Conservation (phyloP, 2,797 vertebrate genomes). For the Holocentrus rufus region DNA sequence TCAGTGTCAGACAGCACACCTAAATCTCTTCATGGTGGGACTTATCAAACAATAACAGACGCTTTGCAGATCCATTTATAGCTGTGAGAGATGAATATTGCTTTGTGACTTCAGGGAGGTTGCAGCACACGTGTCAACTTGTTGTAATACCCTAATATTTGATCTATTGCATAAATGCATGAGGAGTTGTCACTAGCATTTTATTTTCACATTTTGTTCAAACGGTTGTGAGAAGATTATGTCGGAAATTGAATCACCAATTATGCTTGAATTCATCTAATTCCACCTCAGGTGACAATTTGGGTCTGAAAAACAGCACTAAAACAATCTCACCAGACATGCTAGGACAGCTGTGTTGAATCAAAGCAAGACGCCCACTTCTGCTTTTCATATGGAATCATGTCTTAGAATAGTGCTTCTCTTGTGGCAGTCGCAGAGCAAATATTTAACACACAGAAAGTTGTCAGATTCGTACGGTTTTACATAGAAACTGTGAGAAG, state of each 20-base stretch:
- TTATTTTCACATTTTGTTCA: constrained; percentile 71
- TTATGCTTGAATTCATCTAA: constrained; percentile 73
- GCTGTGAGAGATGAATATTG: constrained; percentile 74
- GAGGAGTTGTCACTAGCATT: constrained; percentile 67
- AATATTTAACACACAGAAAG: constrained; percentile 33
- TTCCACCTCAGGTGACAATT: constrained; percentile 76
- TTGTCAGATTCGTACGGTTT: constrained; percentile 31
- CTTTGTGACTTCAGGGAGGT: constrained; percentile 73
- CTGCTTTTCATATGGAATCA: constrained; percentile 54
- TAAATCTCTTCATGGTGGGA: constrained; percentile 80
- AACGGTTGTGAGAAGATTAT: constrained; percentile 69
- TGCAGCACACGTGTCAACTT: constrained; percentile 73
- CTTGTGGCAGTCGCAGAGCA: constrained; percentile 44
- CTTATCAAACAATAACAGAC: constrained; percentile 82
- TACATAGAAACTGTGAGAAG: constrained; percentile 6
- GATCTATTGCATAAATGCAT: constrained; percentile 79
- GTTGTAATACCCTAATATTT: constrained; percentile 77
- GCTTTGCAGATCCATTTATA: constrained; percentile 77
- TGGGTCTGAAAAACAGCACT: constrained; percentile 59
- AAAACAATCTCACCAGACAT: constrained; percentile 57
- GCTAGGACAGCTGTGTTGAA: constrained; percentile 62
- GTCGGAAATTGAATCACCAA: constrained; percentile 71
- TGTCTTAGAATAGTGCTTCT: constrained; percentile 45
- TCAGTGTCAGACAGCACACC: constrained; percentile 74
- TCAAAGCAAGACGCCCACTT: constrained; percentile 67